Conservation (phyloP, 2,113 vertebrate genomes). For the Scophthalmus maximus region DNA sequence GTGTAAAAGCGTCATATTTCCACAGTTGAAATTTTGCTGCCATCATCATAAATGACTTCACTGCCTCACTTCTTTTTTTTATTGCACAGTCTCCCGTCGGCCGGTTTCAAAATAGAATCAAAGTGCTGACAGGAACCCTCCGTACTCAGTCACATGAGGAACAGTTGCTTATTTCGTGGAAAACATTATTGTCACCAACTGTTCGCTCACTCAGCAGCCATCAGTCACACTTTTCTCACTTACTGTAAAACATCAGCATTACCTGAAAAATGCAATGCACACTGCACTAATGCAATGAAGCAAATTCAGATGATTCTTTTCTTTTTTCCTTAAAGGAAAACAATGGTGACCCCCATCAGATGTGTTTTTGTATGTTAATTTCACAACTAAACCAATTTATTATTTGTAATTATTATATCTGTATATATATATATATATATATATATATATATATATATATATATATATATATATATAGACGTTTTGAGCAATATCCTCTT, state of each 20-base stretch:
- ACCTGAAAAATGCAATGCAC: no score
- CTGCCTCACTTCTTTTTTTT: not conserved
- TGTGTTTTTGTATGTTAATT: not conserved
- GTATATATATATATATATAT: no score
- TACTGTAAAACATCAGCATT: no score
- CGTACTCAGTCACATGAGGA: not conserved
- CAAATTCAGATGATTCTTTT: no score
- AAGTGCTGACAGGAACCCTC: conserved; percentile 2
- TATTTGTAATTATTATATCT: no score
- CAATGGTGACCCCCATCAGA: not conserved
- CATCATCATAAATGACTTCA: not conserved
- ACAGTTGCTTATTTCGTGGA: not conserved
- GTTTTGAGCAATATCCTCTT: no score
- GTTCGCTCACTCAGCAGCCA: not conserved
- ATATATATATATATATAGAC: no score
- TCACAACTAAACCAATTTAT: not conserved
- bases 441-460: no score
- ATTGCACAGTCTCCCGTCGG: not conserved
- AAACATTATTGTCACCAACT: not conserved
- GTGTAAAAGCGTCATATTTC: not conserved
- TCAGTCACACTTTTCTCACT: no score
- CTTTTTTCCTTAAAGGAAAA: not conserved
- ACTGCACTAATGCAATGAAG: no score
- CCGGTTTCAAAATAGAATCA: not conserved
- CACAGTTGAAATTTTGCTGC: not conserved